Evolutionary conservation across 2,797 vertebrate species (phyloP), one percentile per base, ranked within the genome.

Genomic region (Philypnodon macrostomus): DNA sequence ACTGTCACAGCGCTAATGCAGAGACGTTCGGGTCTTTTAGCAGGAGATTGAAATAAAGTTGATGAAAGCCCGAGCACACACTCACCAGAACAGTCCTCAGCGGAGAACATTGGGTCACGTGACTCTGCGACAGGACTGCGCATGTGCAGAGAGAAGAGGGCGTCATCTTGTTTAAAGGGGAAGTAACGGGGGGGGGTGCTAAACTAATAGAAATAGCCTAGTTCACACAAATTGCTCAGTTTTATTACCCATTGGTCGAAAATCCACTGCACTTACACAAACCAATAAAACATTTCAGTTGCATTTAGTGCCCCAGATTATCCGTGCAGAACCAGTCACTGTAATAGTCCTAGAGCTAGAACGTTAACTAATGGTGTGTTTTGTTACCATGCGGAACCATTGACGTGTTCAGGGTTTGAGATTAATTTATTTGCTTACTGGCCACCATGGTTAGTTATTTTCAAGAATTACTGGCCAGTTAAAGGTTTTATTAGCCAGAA

Each of bases 151-250:
- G 0, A 0, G 0, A 0, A 53, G 16, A 10, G 21, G 63, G 29
- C 1, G 47, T 2, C 10, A n/a, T 16, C 5, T 47, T 1, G 26
- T 21, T 81, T 80, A 80, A 81, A 74, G 71, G 51, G 8, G 12
- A 1, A 45, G 3, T 11, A 13, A 12, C 6, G 14, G 12, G 15
- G n/a, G n/a, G n/a, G n/a, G n/a, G n/a, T n/a, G n/a, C n/a, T n/a
- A n/a, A n/a, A n/a, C n/a, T n/a, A n/a, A n/a, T n/a, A n/a, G n/a
- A n/a, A n/a, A n/a, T n/a, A n/a, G n/a, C n/a, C n/a, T n/a, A n/a
- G n/a, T n/a, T 23, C 21, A 23, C 21, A 23, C 21, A 23, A 23
- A n/a, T n/a, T n/a, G n/a, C n/a, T n/a, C n/a, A n/a, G n/a, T n/a
- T n/a, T n/a, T n/a, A n/a, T n/a, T n/a, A n/a, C n/a, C n/a, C n/a